Conservation (phyloP, 2,888 invertebrate species). For the Tuberolachnus salignus region DNA sequence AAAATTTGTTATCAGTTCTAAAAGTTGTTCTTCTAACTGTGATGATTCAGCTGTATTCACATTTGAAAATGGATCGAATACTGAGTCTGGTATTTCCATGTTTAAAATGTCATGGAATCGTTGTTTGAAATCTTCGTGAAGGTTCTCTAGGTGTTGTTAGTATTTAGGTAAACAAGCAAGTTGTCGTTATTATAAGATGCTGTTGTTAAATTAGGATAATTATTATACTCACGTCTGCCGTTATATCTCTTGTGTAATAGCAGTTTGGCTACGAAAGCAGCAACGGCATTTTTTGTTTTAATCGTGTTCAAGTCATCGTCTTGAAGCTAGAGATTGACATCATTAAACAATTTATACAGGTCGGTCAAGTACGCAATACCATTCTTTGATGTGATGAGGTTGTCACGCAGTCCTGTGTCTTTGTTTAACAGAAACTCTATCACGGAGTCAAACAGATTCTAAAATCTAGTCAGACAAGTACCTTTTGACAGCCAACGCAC, state of each 20-base stretch:
- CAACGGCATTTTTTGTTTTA: conserved; percentile 60
- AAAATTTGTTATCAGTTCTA: conserved; percentile 59
- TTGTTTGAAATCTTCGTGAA: conserved; percentile 59
- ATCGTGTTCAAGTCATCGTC: conserved; percentile 60
- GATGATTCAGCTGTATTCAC: conserved; percentile 56
- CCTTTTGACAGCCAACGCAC: conserved; percentile 40
- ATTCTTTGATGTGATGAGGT: conserved; percentile 60
- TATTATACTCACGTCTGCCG: conserved; percentile 59
- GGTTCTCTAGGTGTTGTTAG: conserved; percentile 58
- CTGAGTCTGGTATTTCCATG: conserved; percentile 59
- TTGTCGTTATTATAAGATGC: conserved; percentile 57
- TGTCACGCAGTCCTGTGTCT: conserved; percentile 59
- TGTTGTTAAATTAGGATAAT: conserved; percentile 47
- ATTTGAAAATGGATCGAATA: conserved; percentile 59
- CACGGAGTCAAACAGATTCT: conserved; percentile 60
- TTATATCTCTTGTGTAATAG: conserved; percentile 59
- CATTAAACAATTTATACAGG: conserved; percentile 60
- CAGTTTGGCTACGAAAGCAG: conserved; percentile 60
- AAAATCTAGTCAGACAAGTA: conserved; percentile 59
- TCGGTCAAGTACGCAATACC: conserved; percentile 61
- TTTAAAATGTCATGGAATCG: conserved; percentile 59
- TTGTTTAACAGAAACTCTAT: conserved; percentile 59
- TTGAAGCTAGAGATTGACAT: conserved; percentile 60
- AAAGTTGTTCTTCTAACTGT: conserved; percentile 59
- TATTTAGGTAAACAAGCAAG: conserved; percentile 58